These are phyloP conservation scores for Poecilia wingei DNA, from an alignment of 2,797 vertebrate genomes.

Conservation along the genomic window DNA sequence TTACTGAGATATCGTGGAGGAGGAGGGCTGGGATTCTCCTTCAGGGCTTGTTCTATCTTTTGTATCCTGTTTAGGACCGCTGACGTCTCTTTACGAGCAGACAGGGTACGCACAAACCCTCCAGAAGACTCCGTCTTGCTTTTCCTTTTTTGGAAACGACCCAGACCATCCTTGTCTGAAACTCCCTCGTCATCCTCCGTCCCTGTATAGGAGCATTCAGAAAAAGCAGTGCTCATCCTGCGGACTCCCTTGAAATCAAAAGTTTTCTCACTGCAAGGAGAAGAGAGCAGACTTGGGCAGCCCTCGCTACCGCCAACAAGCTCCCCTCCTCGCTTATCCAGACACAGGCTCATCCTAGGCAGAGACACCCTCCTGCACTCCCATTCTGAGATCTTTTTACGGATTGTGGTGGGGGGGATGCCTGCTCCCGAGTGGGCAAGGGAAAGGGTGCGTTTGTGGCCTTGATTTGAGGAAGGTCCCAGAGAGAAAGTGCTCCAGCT, in stretches of 20 bases:
- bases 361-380: conserved; percentile 88
- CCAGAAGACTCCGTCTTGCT: conserved; percentile 83
- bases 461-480: conserved; percentile 77
- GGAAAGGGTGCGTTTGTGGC: conserved; percentile 83
- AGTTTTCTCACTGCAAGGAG: conserved; percentile 93
- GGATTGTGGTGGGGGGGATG: conserved; percentile 85
- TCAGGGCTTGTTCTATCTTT: conserved; percentile 96
- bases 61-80: conserved; percentile 97
- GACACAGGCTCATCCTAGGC: conserved; percentile 87
- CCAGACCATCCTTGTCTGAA: conserved; percentile 85
- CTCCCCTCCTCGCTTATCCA: conserved; percentile 88
- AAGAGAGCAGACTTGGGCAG: conserved; percentile 90
- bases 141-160: conserved; percentile 88
- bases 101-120: conserved; percentile 82
- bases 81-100: conserved; percentile 89
- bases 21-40: conserved; percentile 90
- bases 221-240: conserved; percentile 97
- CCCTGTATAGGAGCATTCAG: conserved; percentile 94
- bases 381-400: conserved; percentile 98
- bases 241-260: conserved; percentile 94
- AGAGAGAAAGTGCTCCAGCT: conserved; percentile 87
- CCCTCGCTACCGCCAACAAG: conserved; percentile 90
- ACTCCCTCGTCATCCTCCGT: conserved; percentile 90
- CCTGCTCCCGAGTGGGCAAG: conserved; percentile 80
- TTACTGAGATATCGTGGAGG: conserved; percentile 93